These are phyloP conservation scores for Micronycteris hirsuta DNA, from an alignment of 2,113 vertebrate genomes.

Conservation along the genomic window DNA sequence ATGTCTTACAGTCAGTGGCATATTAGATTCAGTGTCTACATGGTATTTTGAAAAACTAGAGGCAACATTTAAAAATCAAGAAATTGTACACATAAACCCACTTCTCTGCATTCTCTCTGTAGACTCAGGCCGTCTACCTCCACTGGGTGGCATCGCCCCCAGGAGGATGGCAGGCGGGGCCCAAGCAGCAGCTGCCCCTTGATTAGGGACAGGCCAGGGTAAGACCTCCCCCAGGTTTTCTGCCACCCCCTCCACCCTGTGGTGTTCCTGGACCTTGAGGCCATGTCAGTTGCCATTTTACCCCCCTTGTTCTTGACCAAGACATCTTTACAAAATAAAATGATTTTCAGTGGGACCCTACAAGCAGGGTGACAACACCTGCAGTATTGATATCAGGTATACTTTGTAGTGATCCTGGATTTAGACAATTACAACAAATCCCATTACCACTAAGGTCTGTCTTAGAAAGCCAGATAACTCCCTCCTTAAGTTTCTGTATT, in stretches of 20 bases:
- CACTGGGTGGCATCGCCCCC: fast-evolving
- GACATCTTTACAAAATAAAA: slow-evolving; percentile 4
- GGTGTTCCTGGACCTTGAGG: no score
- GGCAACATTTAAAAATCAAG: not conserved
- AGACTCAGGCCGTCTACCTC: not conserved
- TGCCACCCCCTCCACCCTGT: not conserved
- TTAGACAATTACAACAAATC: not conserved
- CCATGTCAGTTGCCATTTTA: not conserved
- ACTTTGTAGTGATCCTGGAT: slow-evolving; percentile 3
- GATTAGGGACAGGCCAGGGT: not conserved
- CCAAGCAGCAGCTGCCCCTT: not conserved
- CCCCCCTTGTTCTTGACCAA: not conserved
- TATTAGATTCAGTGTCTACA: not conserved
- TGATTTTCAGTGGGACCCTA: not conserved
- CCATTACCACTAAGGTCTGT: not conserved
- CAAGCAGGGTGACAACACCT: not conserved
- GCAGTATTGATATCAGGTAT: not conserved
- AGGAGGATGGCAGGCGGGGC: not conserved
- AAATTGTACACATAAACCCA: not conserved
- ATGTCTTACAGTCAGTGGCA: not conserved
- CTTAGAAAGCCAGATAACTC: not conserved
- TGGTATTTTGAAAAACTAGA: not conserved
- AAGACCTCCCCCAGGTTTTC: not conserved
- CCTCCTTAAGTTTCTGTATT: not conserved
- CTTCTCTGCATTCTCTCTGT: not conserved